phyloP scores from a whole-genome alignment of 1,140 invertebrate species.

The Homalodisca vitripennis region DNA sequence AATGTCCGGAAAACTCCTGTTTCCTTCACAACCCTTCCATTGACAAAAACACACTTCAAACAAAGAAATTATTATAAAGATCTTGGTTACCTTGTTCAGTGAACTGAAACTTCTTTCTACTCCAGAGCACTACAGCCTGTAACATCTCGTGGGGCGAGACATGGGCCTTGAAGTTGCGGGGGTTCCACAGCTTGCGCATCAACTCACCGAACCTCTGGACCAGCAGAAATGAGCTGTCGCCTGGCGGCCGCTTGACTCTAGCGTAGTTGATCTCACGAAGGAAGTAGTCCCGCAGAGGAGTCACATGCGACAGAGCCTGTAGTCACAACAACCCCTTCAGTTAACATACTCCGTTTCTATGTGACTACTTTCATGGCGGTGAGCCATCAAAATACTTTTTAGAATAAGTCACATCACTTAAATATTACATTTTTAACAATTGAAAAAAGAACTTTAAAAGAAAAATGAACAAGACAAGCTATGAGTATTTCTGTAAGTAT shows the following conservation, averaged over 20 bases:
- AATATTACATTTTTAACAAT: too few relatives aligned
- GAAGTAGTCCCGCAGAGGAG: slow-evolving; percentile 93
- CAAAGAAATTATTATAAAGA: not conserved
- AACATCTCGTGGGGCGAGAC: slow-evolving; percentile 99
- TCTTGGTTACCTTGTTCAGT: slow-evolving; percentile 87
- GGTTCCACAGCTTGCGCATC: slow-evolving; percentile 98
- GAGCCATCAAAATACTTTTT: too few relatives aligned
- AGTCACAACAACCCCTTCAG: slow-evolving; percentile 35
- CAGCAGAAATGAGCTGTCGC: slow-evolving; percentile 87
- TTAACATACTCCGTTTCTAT: too few relatives aligned
- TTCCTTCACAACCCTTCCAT: too few relatives aligned
- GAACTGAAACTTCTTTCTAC: slow-evolving; percentile 97
- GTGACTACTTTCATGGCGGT: too few relatives aligned
- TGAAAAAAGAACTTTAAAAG: too few relatives aligned
- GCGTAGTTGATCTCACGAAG: slow-evolving; percentile 91
- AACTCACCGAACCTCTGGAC: slow-evolving; percentile 97
- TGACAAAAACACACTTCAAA: too few relatives aligned
- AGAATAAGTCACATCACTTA: too few relatives aligned
- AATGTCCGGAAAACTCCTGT: too few relatives aligned
- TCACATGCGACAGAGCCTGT: slow-evolving; percentile 91
- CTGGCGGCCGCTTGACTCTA: slow-evolving; percentile 85
- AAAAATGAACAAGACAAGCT: too few relatives aligned
- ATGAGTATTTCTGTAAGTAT: too few relatives aligned
- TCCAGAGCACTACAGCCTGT: slow-evolving; percentile 97
- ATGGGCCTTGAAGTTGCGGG: slow-evolving; percentile 98